Conservation (phyloP, 2,113 vertebrate species). For the Hippolais icterina region DNA sequence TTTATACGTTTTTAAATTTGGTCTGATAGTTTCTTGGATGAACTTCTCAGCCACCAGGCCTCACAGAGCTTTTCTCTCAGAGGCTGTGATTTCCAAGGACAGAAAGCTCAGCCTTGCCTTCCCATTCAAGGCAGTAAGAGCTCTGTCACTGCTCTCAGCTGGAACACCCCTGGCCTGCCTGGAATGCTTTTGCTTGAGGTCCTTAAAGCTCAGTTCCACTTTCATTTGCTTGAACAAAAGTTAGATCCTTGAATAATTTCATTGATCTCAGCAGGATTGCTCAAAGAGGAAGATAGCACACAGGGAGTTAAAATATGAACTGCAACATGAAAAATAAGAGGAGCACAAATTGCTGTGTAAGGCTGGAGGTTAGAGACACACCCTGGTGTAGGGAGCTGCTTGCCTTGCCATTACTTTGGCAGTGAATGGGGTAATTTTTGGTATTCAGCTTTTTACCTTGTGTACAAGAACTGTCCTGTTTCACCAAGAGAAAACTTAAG, state of each 20-base stretch:
- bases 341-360: neutral
- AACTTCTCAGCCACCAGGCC: neutral
- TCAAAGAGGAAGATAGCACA: neutral
- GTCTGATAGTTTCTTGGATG: neutral
- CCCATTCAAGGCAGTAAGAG: neutral
- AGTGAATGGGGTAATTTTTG: neutral
- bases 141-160: neutral
- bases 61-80: neutral
- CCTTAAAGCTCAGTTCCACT: neutral
- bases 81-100: neutral
- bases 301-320: neutral
- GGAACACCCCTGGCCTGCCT: neutral
- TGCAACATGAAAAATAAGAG: neutral
- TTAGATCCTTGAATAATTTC: neutral
- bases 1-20: neutral
- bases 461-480: neutral
- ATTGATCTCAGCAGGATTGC: neutral
- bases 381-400: neutral
- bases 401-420: neutral
- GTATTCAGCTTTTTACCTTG: neutral
- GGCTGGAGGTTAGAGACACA: neutral
- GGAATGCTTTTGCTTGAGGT: neutral
- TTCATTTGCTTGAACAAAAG: neutral
- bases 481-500: neutral
- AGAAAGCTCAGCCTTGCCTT: neutral